Evolutionary conservation across 2,113 vertebrate genomes (phyloP), one percentile per base, ranked within the genome.

Genomic region (Geococcyx californianus): DNA sequence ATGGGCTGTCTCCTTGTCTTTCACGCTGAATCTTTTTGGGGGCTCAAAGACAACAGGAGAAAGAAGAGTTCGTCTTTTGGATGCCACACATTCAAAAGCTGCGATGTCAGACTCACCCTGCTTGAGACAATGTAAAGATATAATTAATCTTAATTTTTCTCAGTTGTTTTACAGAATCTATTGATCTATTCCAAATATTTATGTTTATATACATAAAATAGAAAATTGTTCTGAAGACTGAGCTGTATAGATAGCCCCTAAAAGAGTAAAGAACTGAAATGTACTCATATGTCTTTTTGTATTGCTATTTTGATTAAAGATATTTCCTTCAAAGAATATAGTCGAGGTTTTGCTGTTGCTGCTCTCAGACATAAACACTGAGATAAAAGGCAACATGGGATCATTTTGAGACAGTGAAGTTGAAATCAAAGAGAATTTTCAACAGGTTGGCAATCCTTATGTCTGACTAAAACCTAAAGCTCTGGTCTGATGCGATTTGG

Each of bases 361-460:
- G 24, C 51, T 86, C 93, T 91, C 87, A 96, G 79, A 90, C 42
- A 59, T 90, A 95, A 95, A 63, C 87, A 95, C 80, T 90, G 58
- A 80, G 67, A 90, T 94, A 78, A 95, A 95, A 94, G 82, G 38
- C 82, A 90, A 67, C 75, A 70, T 42, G 70, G 42, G 38, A 95
- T 95, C 74, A 67, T 91, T 94, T 94, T 94, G 40, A 94, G 44
- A 62, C 69, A 95, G 47, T 68, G 34, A 89, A 56, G 33, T 75
- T 89, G 58, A 78, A 95, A 92, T 87, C 87, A 94, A 89, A 95
- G 80, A 87, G 69, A 94, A 94, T 87, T 94, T 95, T 94, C 87
- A 87, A 63, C 75, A 83, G 54, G 67, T 58, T 93, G 51, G 42
- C 67, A 91, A 26, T 80, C n/a, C 18, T 40, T 79, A 45, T 80